Evolutionary conservation across 30 jellyfish, hydroid and myxozoan genomes (phyloP).

Genomic region (Aurelia sp.): DNA sequence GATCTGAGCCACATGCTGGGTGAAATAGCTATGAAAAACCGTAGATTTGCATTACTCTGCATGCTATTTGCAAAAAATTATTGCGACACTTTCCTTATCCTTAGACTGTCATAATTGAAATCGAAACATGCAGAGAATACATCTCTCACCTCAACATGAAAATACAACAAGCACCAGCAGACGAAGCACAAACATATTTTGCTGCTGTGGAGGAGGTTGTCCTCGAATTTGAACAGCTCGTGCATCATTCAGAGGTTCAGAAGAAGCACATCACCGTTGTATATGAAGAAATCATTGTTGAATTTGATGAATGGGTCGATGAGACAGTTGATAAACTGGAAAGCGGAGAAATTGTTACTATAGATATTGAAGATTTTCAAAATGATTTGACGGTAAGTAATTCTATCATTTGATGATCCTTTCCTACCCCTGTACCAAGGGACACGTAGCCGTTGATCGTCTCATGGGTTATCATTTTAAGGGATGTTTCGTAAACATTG

Average conservation of each 20-base stretch:
- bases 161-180: constrained; percentile 77
- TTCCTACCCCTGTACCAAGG: too few relatives aligned
- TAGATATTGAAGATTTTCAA: constrained; percentile 89
- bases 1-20: too few relatives aligned
- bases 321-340: constrained; percentile 54
- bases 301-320: constrained; percentile 82
- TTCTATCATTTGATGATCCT: too few relatives aligned
- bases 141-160: constrained; percentile 50
- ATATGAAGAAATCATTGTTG: constrained; percentile 64
- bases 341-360: constrained; percentile 77
- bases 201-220: constrained; percentile 63
- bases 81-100: not conserved
- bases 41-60: too few relatives aligned
- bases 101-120: constrained; percentile 71
- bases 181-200: constrained; percentile 72
- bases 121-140: constrained; percentile 83
- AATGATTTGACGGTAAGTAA: constrained; percentile 71
- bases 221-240: constrained; percentile 70
- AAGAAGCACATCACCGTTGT: constrained; percentile 71
- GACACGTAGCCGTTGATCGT: too few relatives aligned
- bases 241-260: constrained; percentile 68
- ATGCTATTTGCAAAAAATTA: too few relatives aligned
- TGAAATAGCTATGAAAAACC: too few relatives aligned
- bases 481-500: too few relatives aligned
- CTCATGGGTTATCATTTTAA: too few relatives aligned